These are phyloP conservation scores for Cephus cinctus DNA, from an alignment of 1,140 invertebrate genomes.

Conservation along the genomic window DNA sequence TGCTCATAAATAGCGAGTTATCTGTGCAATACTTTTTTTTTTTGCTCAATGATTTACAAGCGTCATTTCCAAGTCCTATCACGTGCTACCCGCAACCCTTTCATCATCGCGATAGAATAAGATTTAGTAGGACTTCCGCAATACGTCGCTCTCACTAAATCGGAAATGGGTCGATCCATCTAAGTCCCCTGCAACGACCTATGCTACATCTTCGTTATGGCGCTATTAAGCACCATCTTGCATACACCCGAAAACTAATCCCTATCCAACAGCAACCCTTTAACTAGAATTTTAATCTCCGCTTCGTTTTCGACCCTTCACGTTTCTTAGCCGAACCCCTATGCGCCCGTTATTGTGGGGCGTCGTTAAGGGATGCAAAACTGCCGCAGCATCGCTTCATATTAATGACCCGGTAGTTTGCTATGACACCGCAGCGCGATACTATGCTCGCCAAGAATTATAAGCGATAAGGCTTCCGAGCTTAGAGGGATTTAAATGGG, in stretches of 20 bases:
- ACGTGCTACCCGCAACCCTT: constrained; percentile 15
- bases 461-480: neutral
- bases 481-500: neutral
- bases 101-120: constrained; percentile 18
- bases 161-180: constrained; percentile 35
- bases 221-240: constrained; percentile 23
- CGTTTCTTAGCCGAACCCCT: constrained; percentile 27
- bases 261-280: constrained; percentile 19
- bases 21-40: too few species aligned
- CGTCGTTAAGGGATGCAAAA: constrained; percentile 31
- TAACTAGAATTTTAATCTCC: constrained; percentile 31
- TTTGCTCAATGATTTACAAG: constrained; percentile 11
- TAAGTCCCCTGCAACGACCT: constrained; percentile 23
- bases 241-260: constrained; percentile 7
- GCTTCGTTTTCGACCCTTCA: constrained; percentile 13
- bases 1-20: too few species aligned
- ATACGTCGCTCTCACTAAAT: constrained; percentile 18
- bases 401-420: constrained; percentile 30
- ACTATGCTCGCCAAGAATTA: neutral
- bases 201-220: constrained; percentile 28
- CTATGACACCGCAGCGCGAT: neutral
- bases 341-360: constrained; percentile 20
- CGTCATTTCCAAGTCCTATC: constrained; percentile 6
- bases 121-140: constrained; percentile 24
- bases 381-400: constrained; percentile 27